Conservation (phyloP, 2,113 vertebrate species). For the Cephalopholis sonnerati region DNA sequence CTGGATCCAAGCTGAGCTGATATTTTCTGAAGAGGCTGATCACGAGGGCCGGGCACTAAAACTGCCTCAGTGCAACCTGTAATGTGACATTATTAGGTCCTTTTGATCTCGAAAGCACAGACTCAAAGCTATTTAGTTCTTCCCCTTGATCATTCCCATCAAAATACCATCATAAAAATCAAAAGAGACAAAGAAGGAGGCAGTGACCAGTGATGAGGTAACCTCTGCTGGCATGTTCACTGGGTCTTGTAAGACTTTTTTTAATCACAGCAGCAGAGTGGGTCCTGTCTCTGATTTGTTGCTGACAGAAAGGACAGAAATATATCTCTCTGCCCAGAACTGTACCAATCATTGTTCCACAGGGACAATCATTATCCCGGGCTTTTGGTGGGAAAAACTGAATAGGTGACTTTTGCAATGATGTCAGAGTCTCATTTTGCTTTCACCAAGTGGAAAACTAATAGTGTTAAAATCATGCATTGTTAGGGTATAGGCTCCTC, state of each 20-base stretch:
- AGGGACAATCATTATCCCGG: constrained; percentile 37
- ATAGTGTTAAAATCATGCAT: constrained; percentile 14
- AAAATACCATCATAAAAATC: constrained; percentile 66
- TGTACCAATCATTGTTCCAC: constrained; percentile 33
- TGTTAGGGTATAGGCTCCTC: neutral
- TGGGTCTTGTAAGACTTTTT: constrained; percentile 56
- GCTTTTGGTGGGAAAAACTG: constrained; percentile 45
- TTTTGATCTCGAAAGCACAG: constrained; percentile 80
- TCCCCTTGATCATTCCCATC: constrained; percentile 79
- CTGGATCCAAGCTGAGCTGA: constrained; percentile 49
- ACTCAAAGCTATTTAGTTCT: constrained; percentile 75
- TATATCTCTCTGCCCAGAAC: constrained; percentile 12
- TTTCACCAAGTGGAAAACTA: constrained; percentile 41
- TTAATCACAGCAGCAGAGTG: constrained; percentile 47
- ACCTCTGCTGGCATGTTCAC: constrained; percentile 62
- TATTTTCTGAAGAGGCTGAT: constrained; percentile 62
- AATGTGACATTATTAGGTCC: constrained; percentile 76
- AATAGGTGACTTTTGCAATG: constrained; percentile 54
- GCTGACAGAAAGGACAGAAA: constrained; percentile 48
- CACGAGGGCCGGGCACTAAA: constrained; percentile 71
- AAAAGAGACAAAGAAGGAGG: constrained; percentile 66
- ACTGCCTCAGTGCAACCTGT: constrained; percentile 77
- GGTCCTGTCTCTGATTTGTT: constrained; percentile 36
- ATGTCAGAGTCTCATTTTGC: constrained; percentile 51
- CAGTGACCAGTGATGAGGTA: constrained; percentile 59